Base-by-base conservation (phyloP, 2,113 vertebrate species). In the Pseudolaguvia tuberculata region DNA sequence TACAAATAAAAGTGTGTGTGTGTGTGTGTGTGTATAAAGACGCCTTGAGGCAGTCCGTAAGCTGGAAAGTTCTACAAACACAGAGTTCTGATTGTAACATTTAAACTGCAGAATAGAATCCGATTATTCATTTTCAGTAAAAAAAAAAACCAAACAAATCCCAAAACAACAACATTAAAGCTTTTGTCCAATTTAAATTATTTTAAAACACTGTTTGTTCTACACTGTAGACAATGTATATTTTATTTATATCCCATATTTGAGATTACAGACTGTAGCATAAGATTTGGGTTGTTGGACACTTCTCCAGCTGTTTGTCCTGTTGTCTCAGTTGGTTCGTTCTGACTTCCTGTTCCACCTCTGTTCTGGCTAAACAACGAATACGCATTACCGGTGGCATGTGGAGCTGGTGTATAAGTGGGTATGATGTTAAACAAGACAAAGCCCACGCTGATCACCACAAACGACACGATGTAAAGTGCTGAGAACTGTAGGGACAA, bases 391-490 rank as follows among this genome's bases (percentile, higher is more conserved):
- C 79, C 4, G 0, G 72, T 68, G 4, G 83, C 81, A 0, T 53
- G 53, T 0, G 85, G 82, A 3, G 88, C 83, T 0, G 85, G 86
- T 0, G 78, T 84, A 80, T 76, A 79, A 0, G 92, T 93, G 0
- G 96, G 92, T 0, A 91, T 83, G 7, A 91, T 88, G 77, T 95
- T 95, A 82, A 95, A 99, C 84, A 93, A 79, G 78, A 93, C 27
- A 21, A 99, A 98, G 0, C 97, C 97, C 76, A 91, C 78, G 48
- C 92, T 95, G 89, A 98, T 98, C 87, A 95, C 7, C 0, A 89
- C 65, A 2, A 99, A 97, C 6, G 95, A 91, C 69, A 98, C 1
- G 72, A 98, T 90, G 85, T 98, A 99, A 13, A 98, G 90, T 12
- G 83, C 83, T 2, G 97, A 98, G 84, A 91, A 91, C 90, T 92